Base-by-base conservation (phyloP, 2,113 vertebrate genomes). In the Dunckerocampus dactyliophorus region DNA sequence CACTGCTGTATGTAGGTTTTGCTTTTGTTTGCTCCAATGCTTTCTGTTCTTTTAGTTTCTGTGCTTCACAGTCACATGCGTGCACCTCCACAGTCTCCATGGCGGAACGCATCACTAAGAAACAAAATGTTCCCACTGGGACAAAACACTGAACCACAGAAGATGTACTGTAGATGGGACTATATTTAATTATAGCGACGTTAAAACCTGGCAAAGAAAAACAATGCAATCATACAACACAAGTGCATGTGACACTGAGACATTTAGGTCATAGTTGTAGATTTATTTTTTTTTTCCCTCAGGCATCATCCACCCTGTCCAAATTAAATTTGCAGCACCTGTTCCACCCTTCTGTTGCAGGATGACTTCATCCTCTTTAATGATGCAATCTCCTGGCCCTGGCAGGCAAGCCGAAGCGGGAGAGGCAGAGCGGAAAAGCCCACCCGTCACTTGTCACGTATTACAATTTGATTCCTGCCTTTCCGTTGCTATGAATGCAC, bases 281-380 rank as follows among this genome's bases (percentile, higher is more conserved):
- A 74, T 59, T 19, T 43, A 14, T 85, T 82, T 81, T 67, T 77
- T 82, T 77, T 73, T 72, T 71, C 71, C 42, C 69, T 58, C 72
- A 9, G 56, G 67, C 76, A 50, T 72, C 69, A 71, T 65, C 47
- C 62, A 31, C 56, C 77, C 65, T 71, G 48, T 53, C 72, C 76
- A 72, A 79, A 85, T 89, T 75, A 88, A 85, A 89, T 76, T 85
- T 88, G 86, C 82, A 85, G 81, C 85, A 87, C 85, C 81, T 89
- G 85, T 86, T 85, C 83, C 76, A 45, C 66, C 83, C 80, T 75
- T 75, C 79, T 86, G 87, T 89, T 88, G 82, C 82, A 88, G 82
- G 71, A 89, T 91, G 89, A 90, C 88, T 85, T 92, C 90, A 91
- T 90, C 76, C 79, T 75, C 65, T 73, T 47, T 81, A 77, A 85